Percentiles rank a stretch among this genome's conserved stretches.
These are phyloP conservation scores for Thysanoteuthis rhombus DNA, from an alignment of 2,888 invertebrate genomes.

Conservation along the genomic window DNA sequence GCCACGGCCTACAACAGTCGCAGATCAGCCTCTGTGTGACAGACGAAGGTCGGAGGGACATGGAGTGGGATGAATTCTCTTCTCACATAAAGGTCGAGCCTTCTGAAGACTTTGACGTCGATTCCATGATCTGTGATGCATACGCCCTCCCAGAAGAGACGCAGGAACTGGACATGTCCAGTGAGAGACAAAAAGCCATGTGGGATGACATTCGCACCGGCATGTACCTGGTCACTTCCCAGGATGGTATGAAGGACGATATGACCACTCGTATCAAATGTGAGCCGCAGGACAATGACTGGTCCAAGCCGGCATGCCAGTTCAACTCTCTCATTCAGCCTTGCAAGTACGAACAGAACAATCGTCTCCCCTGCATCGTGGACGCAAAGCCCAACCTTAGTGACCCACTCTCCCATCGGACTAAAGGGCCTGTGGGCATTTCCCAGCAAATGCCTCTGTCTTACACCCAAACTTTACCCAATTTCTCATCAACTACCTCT, in stretches of 20 bases:
- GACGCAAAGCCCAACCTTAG: slow-evolving; percentile 14
- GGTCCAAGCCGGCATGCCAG: slow-evolving; percentile 55
- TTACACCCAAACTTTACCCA: not conserved
- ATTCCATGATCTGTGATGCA: slow-evolving; percentile 34
- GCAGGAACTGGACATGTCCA: not conserved
- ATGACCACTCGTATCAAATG: slow-evolving; percentile 51
- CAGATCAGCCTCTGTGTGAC: slow-evolving; percentile 22
- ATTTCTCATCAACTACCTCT: not conserved
- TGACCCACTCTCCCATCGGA: slow-evolving; percentile 19
- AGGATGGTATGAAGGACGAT: slow-evolving; percentile 40
- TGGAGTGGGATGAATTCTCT: slow-evolving; percentile 17
- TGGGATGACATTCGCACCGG: slow-evolving; percentile 61
- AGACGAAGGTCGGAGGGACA: slow-evolving; percentile 42
- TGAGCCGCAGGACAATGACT: slow-evolving; percentile 49
- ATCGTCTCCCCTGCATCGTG: not conserved
- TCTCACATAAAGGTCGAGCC: slow-evolving; percentile 41
- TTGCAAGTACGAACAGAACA: slow-evolving; percentile 16
- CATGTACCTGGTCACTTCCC: slow-evolving; percentile 52
- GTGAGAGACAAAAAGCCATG: slow-evolving; percentile 35
- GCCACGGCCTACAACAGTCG: not conserved
- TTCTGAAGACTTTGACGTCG: slow-evolving; percentile 40
- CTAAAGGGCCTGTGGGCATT: slow-evolving; percentile 13
- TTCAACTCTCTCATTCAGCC: slow-evolving; percentile 37
- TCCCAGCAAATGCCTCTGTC: not conserved
- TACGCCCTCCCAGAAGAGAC: slow-evolving; percentile 33